phyloP scores from a whole-genome alignment of 2,113 vertebrate genomes.

The Himantopus leucocephalus region DNA sequence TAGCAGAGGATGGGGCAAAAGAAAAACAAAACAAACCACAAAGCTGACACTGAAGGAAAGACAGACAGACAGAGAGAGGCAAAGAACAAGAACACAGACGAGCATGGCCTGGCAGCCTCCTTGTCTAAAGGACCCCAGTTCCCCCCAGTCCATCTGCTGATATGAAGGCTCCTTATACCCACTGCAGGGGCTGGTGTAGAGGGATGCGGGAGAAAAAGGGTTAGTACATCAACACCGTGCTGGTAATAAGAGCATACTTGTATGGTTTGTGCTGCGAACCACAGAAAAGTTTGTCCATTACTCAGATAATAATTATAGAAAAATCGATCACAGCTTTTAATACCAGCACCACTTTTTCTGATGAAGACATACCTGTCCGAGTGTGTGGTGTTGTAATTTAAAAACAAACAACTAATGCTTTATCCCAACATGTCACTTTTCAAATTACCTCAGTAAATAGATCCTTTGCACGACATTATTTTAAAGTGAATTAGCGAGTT shows the following conservation, averaged over 20 bases:
- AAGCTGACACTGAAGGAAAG: background rate
- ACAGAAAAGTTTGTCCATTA: background rate
- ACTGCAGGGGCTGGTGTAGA: constrained; percentile 57
- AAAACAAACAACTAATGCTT: constrained; percentile 43
- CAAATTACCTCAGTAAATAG: constrained; percentile 33
- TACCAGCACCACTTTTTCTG: background rate
- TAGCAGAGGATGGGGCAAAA: background rate
- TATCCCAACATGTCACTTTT: constrained; percentile 24
- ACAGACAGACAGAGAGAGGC: background rate
- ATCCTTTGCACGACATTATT: constrained; percentile 32
- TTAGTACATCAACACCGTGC: background rate
- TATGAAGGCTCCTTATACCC: constrained; percentile 47
- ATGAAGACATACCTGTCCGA: background rate
- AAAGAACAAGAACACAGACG: background rate
- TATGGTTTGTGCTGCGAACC: background rate
- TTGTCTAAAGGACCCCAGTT: background rate
- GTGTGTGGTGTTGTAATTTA: background rate
- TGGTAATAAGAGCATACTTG: background rate
- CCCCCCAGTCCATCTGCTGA: constrained; percentile 24
- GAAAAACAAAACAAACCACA: background rate
- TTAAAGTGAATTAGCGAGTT: constrained; percentile 51
- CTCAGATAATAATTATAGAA: background rate
- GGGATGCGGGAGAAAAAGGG: constrained; percentile 9
- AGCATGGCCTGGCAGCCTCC: background rate
- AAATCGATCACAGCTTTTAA: background rate